Base-by-base conservation (phyloP, 1,140 invertebrate genomes). In the Tyrophagus putrescentiae region DNA sequence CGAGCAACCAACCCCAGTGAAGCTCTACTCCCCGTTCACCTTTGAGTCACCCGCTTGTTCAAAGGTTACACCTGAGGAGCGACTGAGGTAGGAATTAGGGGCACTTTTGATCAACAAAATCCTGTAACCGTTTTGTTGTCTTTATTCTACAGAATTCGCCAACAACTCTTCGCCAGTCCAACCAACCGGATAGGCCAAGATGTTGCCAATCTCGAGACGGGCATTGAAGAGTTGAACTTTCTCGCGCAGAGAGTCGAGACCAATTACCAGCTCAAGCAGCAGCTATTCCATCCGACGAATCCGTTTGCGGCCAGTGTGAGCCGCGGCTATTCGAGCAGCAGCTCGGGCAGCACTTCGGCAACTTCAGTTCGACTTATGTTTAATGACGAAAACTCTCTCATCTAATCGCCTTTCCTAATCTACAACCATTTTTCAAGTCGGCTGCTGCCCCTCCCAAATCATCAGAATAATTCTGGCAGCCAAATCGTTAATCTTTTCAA, bases 11-110 rank as follows among this genome's bases (percentile, higher is more conserved):
- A 65, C 64, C 25, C 64, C 64, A 16, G 57, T 65, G 16, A 63
- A 65, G 32, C 31, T 65, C n/a, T 65, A 65, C 45, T 59, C 64
- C 13, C 64, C 64, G 11, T 65, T 65, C 16, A 59, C 42, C 7
- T 61, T 65, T 59, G 64, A 63, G n/a, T 60, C 61, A 33, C 64
- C 64, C 54, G 59, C 56, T 32, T 58, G 60, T 9, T 5, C 23
- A 18, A 54, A 27, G 27, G 3, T 31, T n/a, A 31, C 23, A 25
- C 7, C 27, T 21, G 18, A 60, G 42, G 34, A 56, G 33, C n/a
- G 25, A 18, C 6, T 4, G 18, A 6, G 61, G 60, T 56, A 60
- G 36, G 34, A 9, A 33, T 27, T 60, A n/a, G n/a, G n/a, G n/a
- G n/a, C 52, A 39, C 50, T 50, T 2, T 39, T 44, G 41, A 54